Percentiles rank a stretch among this genome's conserved stretches.
Conservation (phyloP, 2,113 vertebrate species). For the Meles meles region DNA sequence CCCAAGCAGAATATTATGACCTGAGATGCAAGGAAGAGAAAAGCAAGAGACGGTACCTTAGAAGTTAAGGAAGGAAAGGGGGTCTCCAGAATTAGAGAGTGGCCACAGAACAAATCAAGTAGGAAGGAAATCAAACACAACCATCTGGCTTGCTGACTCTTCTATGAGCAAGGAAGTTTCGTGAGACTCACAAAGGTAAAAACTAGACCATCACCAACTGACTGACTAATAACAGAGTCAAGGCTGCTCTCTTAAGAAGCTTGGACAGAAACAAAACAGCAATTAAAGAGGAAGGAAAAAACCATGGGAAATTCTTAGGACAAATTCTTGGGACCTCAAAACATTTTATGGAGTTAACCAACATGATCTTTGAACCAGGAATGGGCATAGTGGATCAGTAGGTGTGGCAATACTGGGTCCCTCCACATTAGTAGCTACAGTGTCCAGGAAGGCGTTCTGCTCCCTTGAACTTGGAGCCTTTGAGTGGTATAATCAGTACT, state of each 20-base stretch:
- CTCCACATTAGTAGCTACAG: background rate
- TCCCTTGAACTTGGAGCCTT: background rate
- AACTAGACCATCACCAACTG: background rate
- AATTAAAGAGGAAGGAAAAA: background rate
- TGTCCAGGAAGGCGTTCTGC: background rate
- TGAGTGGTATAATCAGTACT: background rate
- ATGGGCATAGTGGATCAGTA: background rate
- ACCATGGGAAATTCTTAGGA: background rate
- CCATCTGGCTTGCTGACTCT: background rate
- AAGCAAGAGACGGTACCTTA: background rate
- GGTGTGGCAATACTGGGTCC: background rate
- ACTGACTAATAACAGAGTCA: background rate
- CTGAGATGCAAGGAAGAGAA: background rate
- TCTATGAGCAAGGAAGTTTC: background rate
- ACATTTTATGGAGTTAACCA: background rate
- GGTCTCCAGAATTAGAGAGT: background rate
- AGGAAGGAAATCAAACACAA: background rate
- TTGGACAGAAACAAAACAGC: background rate
- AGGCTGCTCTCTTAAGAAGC: background rate
- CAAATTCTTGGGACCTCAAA: background rate
- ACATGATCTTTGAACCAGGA: background rate
- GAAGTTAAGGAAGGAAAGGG: background rate
- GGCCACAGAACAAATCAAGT: background rate
- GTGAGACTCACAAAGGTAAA: background rate
- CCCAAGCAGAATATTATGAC: no score